A percentile compares a stretch with the other conserved stretches of the same genome.
Conservation (phyloP, 1,140 invertebrate species). For the Drosophila kurseongensis region DNA sequence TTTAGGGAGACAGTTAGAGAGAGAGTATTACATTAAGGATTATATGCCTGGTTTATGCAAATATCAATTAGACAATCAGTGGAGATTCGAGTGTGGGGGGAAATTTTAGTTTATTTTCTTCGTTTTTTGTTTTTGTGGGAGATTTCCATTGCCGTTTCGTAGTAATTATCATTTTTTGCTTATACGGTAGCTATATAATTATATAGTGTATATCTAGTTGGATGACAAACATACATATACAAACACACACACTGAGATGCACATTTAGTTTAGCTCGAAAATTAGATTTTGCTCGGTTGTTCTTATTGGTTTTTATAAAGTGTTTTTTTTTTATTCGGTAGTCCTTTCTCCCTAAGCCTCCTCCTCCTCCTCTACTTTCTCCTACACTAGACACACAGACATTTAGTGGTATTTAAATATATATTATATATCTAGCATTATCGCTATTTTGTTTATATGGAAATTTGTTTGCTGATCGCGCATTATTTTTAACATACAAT, state of each 20-base stretch:
- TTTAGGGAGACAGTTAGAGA: conserved; percentile 27
- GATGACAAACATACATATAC: conserved; percentile 16
- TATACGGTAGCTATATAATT: conserved; percentile 37
- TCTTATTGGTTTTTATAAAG: background rate
- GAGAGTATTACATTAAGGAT: conserved; percentile 40
- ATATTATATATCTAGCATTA: conserved; percentile 43
- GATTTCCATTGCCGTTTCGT: conserved; percentile 25
- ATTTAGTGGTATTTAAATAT: conserved; percentile 36
- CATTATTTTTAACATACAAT: conserved; percentile 49
- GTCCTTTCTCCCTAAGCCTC: conserved; percentile 6
- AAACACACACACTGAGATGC: conserved; percentile 53
- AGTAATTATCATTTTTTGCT: conserved; percentile 46
- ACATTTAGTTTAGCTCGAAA: conserved; percentile 66
- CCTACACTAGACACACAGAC: conserved; percentile 45
- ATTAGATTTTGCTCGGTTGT: conserved; percentile 24
- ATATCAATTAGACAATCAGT: conserved; percentile 48
- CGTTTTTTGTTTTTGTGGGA: conserved; percentile 7
- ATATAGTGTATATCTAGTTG: conserved; percentile 27
- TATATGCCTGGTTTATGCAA: conserved; percentile 35
- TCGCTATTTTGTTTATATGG: conserved; percentile 30
- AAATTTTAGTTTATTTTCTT: conserved; percentile 10
- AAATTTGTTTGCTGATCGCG: conserved; percentile 29
- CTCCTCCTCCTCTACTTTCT: conserved; percentile 15
- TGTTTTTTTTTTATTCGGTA: conserved; percentile 12
- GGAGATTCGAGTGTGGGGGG: conserved; percentile 12